Evolutionary conservation across 2,888 invertebrate species (phyloP).

Genomic region (Mythimna vitellina): DNA sequence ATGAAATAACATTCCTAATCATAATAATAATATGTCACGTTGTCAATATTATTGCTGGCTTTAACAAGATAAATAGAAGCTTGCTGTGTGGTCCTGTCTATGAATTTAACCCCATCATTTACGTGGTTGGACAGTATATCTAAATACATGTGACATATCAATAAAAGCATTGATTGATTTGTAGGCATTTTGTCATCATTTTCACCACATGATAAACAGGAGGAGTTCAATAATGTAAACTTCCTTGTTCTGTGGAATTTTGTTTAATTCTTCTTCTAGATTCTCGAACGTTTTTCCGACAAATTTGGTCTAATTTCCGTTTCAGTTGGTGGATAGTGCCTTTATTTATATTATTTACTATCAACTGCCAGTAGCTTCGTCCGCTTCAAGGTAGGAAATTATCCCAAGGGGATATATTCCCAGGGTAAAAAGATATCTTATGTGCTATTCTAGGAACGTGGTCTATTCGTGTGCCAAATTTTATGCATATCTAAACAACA

Average conservation of each 20-base stretch:
- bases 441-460: too few species aligned
- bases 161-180: constrained; percentile 15
- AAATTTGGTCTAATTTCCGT: not conserved
- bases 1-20: constrained; percentile 19
- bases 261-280: not conserved
- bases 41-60: constrained; percentile 29
- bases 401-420: too few species aligned
- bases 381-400: too few species aligned
- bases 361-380: too few species aligned
- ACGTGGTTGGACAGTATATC: constrained; percentile 9
- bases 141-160: constrained; percentile 4
- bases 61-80: constrained; percentile 19
- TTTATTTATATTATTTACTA: not conserved
- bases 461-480: too few species aligned
- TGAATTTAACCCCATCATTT: constrained; percentile 5
- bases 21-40: constrained; percentile 14
- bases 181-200: not conserved
- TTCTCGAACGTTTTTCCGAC: not conserved
- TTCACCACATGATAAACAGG: not conserved
- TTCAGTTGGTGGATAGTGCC: not conserved
- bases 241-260: not conserved
- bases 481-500: too few species aligned
- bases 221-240: not conserved
- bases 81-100: constrained; percentile 17
- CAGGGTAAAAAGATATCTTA: too few species aligned